Conservation (phyloP, 1,140 invertebrate genomes). For the Diorhabda elongata region DNA sequence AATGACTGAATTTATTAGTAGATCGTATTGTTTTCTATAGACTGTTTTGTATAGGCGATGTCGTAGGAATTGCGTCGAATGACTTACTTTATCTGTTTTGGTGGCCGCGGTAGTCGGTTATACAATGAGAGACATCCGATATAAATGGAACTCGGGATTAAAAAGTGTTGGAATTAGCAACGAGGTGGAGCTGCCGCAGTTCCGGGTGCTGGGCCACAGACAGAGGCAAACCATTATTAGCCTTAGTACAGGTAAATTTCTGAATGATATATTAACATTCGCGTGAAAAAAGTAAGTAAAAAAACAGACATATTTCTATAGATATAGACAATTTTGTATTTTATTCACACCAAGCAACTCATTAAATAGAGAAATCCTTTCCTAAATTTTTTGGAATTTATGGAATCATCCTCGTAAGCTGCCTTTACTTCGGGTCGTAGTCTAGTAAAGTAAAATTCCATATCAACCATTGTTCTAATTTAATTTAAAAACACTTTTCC, state of each 20-base stretch:
- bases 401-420: no score
- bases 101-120: conserved; percentile 79
- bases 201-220: conserved; percentile 88
- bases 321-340: background rate
- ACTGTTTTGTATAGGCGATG: conserved; percentile 13
- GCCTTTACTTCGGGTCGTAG: no score
- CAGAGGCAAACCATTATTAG: conserved; percentile 88
- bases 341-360: no score
- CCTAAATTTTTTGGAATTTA: no score
- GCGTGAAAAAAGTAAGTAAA: background rate
- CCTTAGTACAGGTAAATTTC: conserved; percentile 82
- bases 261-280: conserved; percentile 39
- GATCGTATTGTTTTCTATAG: background rate
- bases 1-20: no score
- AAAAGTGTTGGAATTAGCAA: conserved; percentile 86
- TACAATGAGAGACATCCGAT: conserved; percentile 95
- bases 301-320: background rate
- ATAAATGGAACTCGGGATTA: conserved; percentile 88
- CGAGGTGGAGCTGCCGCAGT: conserved; percentile 90
- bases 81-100: conserved; percentile 59
- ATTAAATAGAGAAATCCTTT: no score
- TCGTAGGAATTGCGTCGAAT: conserved; percentile 25
- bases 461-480: no score
- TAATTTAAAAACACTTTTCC: no score
- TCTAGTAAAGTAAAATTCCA: no score